Percentiles rank a stretch among this genome's conserved stretches.
Evolutionary conservation across 2,797 vertebrate genomes (phyloP).

Genomic region (Ceryle rudis): DNA sequence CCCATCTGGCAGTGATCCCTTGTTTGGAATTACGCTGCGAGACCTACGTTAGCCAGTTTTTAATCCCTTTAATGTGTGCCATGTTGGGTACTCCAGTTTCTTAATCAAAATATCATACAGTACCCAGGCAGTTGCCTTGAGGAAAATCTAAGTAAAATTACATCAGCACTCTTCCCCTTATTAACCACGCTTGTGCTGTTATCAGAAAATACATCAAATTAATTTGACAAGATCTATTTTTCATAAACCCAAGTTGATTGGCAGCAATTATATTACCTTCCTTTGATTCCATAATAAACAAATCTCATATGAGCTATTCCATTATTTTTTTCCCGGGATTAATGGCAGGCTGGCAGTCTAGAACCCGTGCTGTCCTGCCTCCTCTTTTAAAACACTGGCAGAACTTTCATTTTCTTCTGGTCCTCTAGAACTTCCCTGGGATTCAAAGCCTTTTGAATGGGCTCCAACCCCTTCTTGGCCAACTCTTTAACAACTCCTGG

Average conservation of each 20-base stretch:
- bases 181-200: conserved; percentile 66
- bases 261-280: conserved; percentile 72
- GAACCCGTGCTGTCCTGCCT: not conserved
- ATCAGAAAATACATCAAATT: conserved; percentile 73
- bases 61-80: conserved; percentile 72
- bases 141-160: conserved; percentile 64
- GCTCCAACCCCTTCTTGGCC: conserved; percentile 25
- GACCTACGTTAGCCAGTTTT: conserved; percentile 55
- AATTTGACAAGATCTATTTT: conserved; percentile 76
- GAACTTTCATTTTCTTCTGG: conserved; percentile 12
- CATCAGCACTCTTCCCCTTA: conserved; percentile 74
- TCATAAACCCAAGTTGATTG: conserved; percentile 72
- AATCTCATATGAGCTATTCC: conserved; percentile 36
- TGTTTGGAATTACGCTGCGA: conserved; percentile 38
- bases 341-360: conserved; percentile 43
- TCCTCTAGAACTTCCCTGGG: conserved; percentile 62
- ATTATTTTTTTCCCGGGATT: conserved; percentile 44
- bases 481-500: conserved; percentile 22
- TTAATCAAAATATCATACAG: conserved; percentile 63
- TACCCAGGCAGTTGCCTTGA: conserved; percentile 62
- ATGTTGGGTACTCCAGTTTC: conserved; percentile 55
- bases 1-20: conserved; percentile 35
- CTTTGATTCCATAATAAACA: conserved; percentile 71
- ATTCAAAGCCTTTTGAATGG: conserved; percentile 11
- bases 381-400: not conserved